These are phyloP conservation scores for Cosmia pyralina DNA, from an alignment of 2,888 invertebrate genomes.

Conservation along the genomic window DNA sequence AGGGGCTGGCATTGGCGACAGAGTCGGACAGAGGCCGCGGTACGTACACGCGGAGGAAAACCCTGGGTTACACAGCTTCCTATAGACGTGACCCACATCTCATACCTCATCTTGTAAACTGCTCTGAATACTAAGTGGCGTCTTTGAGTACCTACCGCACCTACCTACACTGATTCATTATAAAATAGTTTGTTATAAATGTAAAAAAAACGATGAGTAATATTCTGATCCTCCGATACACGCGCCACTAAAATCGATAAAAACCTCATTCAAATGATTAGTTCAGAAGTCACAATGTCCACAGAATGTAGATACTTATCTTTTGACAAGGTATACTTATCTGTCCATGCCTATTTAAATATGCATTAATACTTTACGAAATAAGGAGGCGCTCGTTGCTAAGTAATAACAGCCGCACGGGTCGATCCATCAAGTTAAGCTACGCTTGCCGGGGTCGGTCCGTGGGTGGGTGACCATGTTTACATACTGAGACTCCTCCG, in stretches of 20 bases:
- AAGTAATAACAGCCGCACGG: too few relatives aligned
- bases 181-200: background rate
- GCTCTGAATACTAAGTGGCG: conserved; percentile 39
- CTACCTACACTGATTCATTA: conserved; percentile 9
- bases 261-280: conserved; percentile 31
- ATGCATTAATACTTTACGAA: too few relatives aligned
- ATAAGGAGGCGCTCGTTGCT: too few relatives aligned
- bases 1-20: conserved; percentile 55
- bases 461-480: too few relatives aligned
- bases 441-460: too few relatives aligned
- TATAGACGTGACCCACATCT: conserved; percentile 74
- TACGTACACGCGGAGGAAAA: conserved; percentile 68
- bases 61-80: conserved; percentile 74
- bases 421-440: too few relatives aligned
- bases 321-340: conserved; percentile 9
- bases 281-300: conserved; percentile 22
- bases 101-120: conserved; percentile 37
- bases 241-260: conserved; percentile 38
- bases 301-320: conserved; percentile 15
- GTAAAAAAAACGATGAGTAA: background rate
- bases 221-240: conserved; percentile 9
- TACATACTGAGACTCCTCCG: too few relatives aligned
- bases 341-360: background rate
- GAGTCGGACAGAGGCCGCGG: conserved; percentile 51
- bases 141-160: conserved; percentile 5